Evolutionary conservation across 2,888 invertebrate species (phyloP), one percentile per base, ranked within the genome.

Genomic region (Neoaliturus tenellus): DNA sequence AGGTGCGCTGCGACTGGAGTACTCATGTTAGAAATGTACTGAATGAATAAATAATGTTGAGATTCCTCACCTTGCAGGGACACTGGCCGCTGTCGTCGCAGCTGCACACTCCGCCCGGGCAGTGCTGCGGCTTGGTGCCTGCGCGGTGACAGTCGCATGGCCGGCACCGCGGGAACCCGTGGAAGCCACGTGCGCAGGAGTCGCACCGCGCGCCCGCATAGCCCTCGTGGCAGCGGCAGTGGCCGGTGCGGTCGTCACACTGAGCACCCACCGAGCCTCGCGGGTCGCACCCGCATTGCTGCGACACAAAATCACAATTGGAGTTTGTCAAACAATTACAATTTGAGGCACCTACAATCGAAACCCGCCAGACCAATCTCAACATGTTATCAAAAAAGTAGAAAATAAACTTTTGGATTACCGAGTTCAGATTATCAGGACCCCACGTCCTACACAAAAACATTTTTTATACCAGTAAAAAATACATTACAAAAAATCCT

Each of bases 21-120:
- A n/a, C n/a, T n/a, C n/a, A n/a, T n/a, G n/a, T n/a, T n/a, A n/a
- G n/a, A n/a, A n/a, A n/a, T n/a, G n/a, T n/a, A n/a, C n/a, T n/a
- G n/a, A n/a, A n/a, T n/a, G n/a, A n/a, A n/a, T n/a, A n/a, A n/a
- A n/a, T n/a, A n/a, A n/a, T n/a, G n/a, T n/a, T n/a, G n/a, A n/a
- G n/a, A n/a, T n/a, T n/a, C n/a, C 89, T 88, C 89, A 96, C 96
- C 93, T 98, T 98, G 91, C 98, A 98, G n/a, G 95, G 94, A 90
- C 98, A 98, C 87, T 95, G 94, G 0, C 98, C 98, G 80, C 91
- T 91, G 0, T 94, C 92, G 87, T 95, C 93, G 88, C 97, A 97
- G 91, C 88, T 97, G 97, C 5, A 93, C 88, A 0, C 93, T 93
- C 82, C 99, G 98, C 86, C 95, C 93, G 5, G 86, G 81, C 88